Conservation (phyloP, 2,797 vertebrate genomes). For the Brachyalestes nurse region DNA sequence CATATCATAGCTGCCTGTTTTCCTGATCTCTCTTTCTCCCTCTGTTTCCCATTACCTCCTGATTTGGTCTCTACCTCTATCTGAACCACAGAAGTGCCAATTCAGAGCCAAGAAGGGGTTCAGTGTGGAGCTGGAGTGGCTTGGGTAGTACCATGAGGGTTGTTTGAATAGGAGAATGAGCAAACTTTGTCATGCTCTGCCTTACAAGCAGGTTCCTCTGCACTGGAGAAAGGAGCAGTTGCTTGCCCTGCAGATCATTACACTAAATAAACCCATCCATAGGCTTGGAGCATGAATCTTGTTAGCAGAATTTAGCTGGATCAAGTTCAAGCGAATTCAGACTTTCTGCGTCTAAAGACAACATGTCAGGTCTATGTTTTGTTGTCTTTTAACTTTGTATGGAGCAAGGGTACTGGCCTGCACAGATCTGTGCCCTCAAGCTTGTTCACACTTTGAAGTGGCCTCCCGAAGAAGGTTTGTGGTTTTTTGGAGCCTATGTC, state of each 20-base stretch:
- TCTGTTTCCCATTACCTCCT: constrained; percentile 54
- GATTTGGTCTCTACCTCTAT: constrained; percentile 35
- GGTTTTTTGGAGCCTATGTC: constrained; percentile 40
- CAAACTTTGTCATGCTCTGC: not conserved
- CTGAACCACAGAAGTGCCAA: constrained; percentile 39
- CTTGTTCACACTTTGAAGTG: constrained; percentile 41
- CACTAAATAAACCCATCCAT: not conserved
- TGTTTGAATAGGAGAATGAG: constrained; percentile 6
- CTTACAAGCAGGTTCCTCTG: not conserved
- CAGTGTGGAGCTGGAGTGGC: constrained; percentile 23
- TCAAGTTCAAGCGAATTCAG: not conserved
- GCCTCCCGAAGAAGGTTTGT: constrained; percentile 39
- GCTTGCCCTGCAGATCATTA: not conserved
- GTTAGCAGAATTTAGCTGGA: constrained; percentile 1
- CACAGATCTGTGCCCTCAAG: constrained; percentile 15
- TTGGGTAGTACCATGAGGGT: not conserved
- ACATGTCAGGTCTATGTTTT: not conserved
- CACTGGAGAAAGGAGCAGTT: not conserved
- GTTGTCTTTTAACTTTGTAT: constrained; percentile 17
- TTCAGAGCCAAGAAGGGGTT: constrained; percentile 29
- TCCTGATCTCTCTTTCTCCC: constrained; percentile 19
- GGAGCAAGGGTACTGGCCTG: not conserved
- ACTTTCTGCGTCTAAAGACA: too few species aligned
- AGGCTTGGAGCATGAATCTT: constrained; percentile 14
- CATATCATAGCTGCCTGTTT: constrained; percentile 33